Base-by-base conservation (phyloP, 2,797 vertebrate species). In the Anguilla megastoma region DNA sequence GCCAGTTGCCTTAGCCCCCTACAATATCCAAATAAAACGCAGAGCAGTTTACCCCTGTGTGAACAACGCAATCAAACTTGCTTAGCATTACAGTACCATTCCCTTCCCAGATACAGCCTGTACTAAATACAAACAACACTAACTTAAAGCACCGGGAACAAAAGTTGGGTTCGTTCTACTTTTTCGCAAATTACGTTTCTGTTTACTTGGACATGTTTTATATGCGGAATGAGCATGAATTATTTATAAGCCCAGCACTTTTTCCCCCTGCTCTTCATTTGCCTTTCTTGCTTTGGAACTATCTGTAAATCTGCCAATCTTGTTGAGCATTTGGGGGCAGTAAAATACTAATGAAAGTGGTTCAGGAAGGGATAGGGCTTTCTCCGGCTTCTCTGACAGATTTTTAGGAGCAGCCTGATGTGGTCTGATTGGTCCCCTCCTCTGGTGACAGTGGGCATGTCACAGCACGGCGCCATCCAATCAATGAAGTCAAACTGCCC, bases 401-500 rank as follows among this genome's bases (percentile, higher is more conserved):
- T 80, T 80, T 52, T 50, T 48, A 50, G 45, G 76, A 24, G 45
- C 45, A 50, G 2, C 8, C 45, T 41, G 71, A 9, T 71, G 71
- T 18, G 10, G 30, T 76, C 10, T 12, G 41, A 80, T 80, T 80
- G 76, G 76, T 80, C 76, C 74, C 36, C 12, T 79, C 76, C 14
- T 48, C 76, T 24, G 33, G 4, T 80, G 74, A 79, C 33, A 45
- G 71, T 12, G 71, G 71, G 71, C 27, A 16, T 79, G 41, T 80
- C 76, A 10, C 18, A 48, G 41, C 45, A n/a, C 76, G 7, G 76
- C 45, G 18, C 16, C 36, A 7, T 45, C 76, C 76, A 80, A 50
- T 80, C 76, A 80, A 24, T 80, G 74, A 79, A 45, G 76, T 50
- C 76, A 80, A 48, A 80, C 18, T 48, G 45, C 45, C 41, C 76